phyloP scores from a whole-genome alignment of 1,140 invertebrate species.

The Drosophila rhopaloa region DNA sequence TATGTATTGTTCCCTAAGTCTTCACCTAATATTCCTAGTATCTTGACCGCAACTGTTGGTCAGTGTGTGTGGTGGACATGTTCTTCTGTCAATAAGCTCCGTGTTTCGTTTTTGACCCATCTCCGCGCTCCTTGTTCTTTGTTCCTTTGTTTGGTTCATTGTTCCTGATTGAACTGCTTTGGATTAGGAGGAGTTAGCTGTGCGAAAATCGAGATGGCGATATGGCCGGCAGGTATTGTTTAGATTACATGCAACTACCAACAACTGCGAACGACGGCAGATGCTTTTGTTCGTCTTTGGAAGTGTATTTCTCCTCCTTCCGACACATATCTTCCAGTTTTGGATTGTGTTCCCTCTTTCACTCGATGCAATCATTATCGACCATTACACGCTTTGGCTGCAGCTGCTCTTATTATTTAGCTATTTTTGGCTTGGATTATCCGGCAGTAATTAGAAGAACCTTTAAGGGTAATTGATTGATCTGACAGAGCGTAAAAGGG shows the following conservation, averaged over 20 bases:
- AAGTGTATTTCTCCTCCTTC: slow-evolving; percentile 3
- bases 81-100: slow-evolving; percentile 68
- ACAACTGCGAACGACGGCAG: slow-evolving; percentile 33
- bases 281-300: slow-evolving; percentile 48
- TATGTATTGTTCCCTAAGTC: neutral
- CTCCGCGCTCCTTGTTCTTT: slow-evolving; percentile 39
- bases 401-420: slow-evolving; percentile 24
- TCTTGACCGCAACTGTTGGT: slow-evolving; percentile 19
- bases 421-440: slow-evolving; percentile 46
- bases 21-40: neutral
- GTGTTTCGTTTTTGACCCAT: slow-evolving; percentile 29
- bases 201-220: slow-evolving; percentile 17
- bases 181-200: slow-evolving; percentile 36
- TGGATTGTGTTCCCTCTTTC: slow-evolving; percentile 40
- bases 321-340: slow-evolving; percentile 1
- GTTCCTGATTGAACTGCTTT: slow-evolving; percentile 63
- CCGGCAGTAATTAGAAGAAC: slow-evolving; percentile 21
- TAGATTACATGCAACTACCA: slow-evolving; percentile 65
- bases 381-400: slow-evolving; percentile 62
- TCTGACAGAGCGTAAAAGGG: neutral
- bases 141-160: slow-evolving; percentile 59
- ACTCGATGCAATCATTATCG: slow-evolving; percentile 65
- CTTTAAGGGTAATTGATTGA: slow-evolving; percentile 43
- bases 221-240: slow-evolving; percentile 68
- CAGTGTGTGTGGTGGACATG: slow-evolving; percentile 23